Conservation (phyloP, 1,140 invertebrate species). For the Phortica variegata region DNA sequence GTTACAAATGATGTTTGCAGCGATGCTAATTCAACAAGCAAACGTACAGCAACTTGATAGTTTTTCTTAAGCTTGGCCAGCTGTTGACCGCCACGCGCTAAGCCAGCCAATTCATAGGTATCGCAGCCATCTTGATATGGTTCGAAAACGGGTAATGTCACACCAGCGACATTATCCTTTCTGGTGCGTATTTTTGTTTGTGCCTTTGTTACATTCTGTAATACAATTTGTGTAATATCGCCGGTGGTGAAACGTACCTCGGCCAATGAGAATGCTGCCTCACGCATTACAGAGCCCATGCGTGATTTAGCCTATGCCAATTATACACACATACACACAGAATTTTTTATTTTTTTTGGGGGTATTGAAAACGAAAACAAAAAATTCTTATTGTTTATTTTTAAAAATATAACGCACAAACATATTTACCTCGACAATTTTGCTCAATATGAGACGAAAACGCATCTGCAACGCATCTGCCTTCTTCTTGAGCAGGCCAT, state of each 20-base stretch:
- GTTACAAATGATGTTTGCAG: slow-evolving; percentile 97
- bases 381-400: too few relatives aligned
- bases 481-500: slow-evolving; percentile 98
- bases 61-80: slow-evolving; percentile 94
- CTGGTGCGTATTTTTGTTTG: slow-evolving; percentile 98
- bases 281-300: slow-evolving; percentile 99
- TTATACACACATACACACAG: neutral
- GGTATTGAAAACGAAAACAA: neutral
- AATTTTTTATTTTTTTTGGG: neutral
- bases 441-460: slow-evolving; percentile 93
- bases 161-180: slow-evolving; percentile 99
- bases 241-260: slow-evolving; percentile 98
- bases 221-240: slow-evolving; percentile 96
- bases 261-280: slow-evolving; percentile 97
- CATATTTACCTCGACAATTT: slow-evolving; percentile 90
- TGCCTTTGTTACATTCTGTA: slow-evolving; percentile 98
- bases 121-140: slow-evolving; percentile 93
- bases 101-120: slow-evolving; percentile 88
- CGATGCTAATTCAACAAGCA: slow-evolving; percentile 92
- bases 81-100: slow-evolving; percentile 93
- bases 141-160: slow-evolving; percentile 93
- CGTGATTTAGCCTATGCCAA: slow-evolving; percentile 77
- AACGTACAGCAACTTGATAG: slow-evolving; percentile 87
- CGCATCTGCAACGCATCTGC: slow-evolving; percentile 98
- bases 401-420: neutral